Percentiles rank a stretch among this genome's conserved stretches.
Evolutionary conservation across 2,797 vertebrate species (phyloP).

Genomic region (Cuniculus paca): DNA sequence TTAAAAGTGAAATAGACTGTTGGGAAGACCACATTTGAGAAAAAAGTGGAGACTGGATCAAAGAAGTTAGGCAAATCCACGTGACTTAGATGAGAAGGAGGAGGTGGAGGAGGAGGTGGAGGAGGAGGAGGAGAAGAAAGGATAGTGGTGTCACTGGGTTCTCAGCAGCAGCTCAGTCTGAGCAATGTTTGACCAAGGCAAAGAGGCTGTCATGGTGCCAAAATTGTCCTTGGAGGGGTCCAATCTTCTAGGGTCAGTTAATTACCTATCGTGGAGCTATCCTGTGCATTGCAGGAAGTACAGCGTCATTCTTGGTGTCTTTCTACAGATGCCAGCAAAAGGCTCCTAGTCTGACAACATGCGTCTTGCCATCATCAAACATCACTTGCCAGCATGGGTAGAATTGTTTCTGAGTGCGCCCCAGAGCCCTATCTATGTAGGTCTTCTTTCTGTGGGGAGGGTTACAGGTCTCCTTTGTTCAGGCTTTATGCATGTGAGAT

Average conservation of each 20-base stretch:
- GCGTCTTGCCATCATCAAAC: neutral
- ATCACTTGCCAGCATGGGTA: too few relatives aligned
- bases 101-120: too few relatives aligned
- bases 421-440: too few relatives aligned
- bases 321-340: neutral
- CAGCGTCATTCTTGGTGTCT: neutral
- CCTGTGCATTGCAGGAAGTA: neutral
- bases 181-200: neutral
- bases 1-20: neutral
- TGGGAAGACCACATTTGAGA: neutral
- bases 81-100: neutral
- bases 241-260: accelerated
- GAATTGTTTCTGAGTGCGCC: too few relatives aligned
- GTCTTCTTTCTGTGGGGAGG: too few relatives aligned
- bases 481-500: neutral
- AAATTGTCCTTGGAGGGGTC: neutral
- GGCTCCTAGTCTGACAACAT: neutral
- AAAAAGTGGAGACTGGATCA: neutral
- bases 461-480: too few relatives aligned
- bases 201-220: neutral
- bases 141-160: neutral
- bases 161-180: neutral
- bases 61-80: neutral
- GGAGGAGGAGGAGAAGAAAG: too few relatives aligned
- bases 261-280: neutral